Base-by-base conservation (phyloP, 2,888 invertebrate species). In the Abscondita cerata region DNA sequence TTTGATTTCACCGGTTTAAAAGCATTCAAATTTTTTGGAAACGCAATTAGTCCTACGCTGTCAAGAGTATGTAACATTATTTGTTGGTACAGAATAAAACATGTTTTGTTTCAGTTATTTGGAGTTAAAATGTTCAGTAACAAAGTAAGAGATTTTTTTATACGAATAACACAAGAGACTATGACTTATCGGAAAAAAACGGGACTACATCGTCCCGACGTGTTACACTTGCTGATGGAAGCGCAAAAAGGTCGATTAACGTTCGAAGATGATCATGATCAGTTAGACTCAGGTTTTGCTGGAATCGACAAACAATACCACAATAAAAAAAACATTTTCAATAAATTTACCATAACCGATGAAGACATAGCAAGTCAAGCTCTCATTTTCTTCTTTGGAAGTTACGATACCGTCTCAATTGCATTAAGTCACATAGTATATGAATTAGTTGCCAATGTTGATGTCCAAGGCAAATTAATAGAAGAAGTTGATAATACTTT, bases 381-480 rank as follows among this genome's bases (percentile, higher is more conserved):
- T 25, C 13, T 34, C 11, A 20, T 50, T n/a, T 50, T 50, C 19
- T 50, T 50, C 16, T 50, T 50, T 50, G 50, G 33, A 33, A 15
- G 50, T 13, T 50, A 33, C 31, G 33, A 50, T 15, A 50, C 50
- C 5, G 50, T 50, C 9, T 50, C 50, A 4, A 1, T 20, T 5
- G 34, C n/a, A 13, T n/a, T 50, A 13, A 20, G 50, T 12, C 31
- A 31, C 13, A 16, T 25, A 5, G 15, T 15, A 6, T 50, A 50
- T 12, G 33, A 50, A 31, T 50, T 50, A 34, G 12, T 12, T 2
- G 50, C 12, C 5, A 50, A 50, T 20, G 15, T 6, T 9, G 13
- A 50, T 15, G 16, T 50, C 2, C 50, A 50, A 12, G 15, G 31
- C 1, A 50, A 50, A 20, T 15, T 50, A 50, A n/a, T 25, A 20